phyloP scores from a whole-genome alignment of 2,797 vertebrate species.

The Cyprinodon diabolis region DNA sequence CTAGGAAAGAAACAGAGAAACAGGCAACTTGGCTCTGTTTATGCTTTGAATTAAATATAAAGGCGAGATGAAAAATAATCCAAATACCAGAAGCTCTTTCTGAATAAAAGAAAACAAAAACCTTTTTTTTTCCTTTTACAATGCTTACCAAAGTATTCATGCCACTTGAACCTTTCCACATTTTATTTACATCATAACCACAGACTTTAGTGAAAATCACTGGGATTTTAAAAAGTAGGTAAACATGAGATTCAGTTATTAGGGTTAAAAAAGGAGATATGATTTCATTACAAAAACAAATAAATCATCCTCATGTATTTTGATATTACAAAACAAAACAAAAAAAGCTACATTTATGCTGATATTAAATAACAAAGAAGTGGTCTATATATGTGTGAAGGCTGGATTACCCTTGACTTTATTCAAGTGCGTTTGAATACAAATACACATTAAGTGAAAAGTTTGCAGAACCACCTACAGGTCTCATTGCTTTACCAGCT shows the following conservation, averaged over 20 bases:
- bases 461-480: background rate
- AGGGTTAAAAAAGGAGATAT: background rate
- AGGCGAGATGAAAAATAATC: background rate
- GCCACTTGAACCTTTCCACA: background rate
- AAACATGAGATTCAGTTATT: background rate
- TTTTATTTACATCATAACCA: constrained; percentile 4
- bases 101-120: constrained; percentile 19
- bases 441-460: background rate
- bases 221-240: background rate
- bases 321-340: background rate
- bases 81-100: background rate
- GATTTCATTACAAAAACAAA: background rate
- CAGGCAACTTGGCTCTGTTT: background rate
- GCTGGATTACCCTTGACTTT: background rate
- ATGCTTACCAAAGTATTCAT: background rate
- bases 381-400: background rate
- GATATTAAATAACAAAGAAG: background rate
- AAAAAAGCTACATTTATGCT: background rate
- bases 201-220: background rate
- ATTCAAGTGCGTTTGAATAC: no score
- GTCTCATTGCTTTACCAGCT: background rate
- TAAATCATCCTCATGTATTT: background rate
- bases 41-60: constrained; percentile 10
- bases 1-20: background rate
- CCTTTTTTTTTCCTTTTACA: background rate